Evolutionary conservation across 2,888 invertebrate species (phyloP).

Genomic region (Napeogenes sylphis): DNA sequence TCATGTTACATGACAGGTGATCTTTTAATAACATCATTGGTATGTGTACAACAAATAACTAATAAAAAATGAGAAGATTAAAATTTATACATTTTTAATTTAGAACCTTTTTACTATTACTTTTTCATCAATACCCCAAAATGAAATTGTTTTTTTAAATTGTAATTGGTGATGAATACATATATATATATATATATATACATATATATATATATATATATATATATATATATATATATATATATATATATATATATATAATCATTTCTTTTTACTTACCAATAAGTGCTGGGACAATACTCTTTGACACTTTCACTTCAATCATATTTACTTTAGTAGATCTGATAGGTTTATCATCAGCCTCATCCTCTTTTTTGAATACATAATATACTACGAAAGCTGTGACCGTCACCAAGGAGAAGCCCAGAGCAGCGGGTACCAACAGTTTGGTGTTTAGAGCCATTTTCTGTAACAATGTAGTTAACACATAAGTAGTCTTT

Average conservation of each 20-base stretch:
- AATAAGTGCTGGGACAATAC: slow-evolving; percentile 81
- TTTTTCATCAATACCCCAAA: too few species aligned
- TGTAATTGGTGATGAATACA: too few species aligned
- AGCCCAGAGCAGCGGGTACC: slow-evolving; percentile 79
- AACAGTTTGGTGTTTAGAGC: slow-evolving; percentile 52
- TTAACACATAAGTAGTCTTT: too few species aligned
- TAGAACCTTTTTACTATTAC: too few species aligned
- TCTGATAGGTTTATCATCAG: slow-evolving; percentile 51
- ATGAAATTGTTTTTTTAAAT: too few species aligned
- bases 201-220: background rate
- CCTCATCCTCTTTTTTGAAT: slow-evolving; percentile 79
- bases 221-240: background rate
- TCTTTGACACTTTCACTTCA: slow-evolving; percentile 80
- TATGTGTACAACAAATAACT: background rate
- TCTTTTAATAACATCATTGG: background rate
- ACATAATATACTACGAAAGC: slow-evolving; percentile 83
- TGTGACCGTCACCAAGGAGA: slow-evolving; percentile 83
- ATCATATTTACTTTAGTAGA: slow-evolving; percentile 62
- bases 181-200: background rate
- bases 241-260: background rate
- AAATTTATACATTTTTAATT: background rate
- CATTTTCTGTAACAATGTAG: slow-evolving; percentile 39
- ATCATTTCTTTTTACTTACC: slow-evolving; percentile 53
- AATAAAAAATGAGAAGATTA: background rate
- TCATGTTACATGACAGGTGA: background rate